Evolutionary conservation across 2,113 vertebrate species (phyloP).

Genomic region (Hippocampus mohnikei): DNA sequence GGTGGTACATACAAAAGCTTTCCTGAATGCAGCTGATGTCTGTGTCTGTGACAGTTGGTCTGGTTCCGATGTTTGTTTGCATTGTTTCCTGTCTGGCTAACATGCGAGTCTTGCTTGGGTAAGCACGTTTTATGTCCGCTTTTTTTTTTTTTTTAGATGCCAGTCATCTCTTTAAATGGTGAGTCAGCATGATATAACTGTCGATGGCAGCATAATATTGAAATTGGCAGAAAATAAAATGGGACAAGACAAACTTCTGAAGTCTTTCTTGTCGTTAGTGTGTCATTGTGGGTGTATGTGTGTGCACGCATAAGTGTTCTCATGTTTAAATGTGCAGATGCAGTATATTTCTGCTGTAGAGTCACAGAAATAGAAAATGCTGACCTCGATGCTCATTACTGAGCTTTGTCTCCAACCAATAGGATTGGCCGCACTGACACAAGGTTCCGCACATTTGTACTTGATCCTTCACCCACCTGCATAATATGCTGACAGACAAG

Average conservation of each 20-base stretch:
- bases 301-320: not conserved
- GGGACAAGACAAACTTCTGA: conserved; percentile 37
- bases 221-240: conserved; percentile 41
- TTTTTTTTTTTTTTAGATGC: conserved; percentile 35
- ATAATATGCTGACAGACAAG: conserved; percentile 52
- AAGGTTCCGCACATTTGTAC: conserved; percentile 32
- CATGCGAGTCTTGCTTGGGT: conserved; percentile 23
- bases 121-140: conserved; percentile 38
- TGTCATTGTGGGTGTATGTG: not conserved
- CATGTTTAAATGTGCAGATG: not conserved
- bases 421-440: conserved; percentile 35
- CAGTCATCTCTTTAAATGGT: conserved; percentile 30
- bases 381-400: conserved; percentile 54
- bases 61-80: conserved; percentile 4
- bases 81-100: conserved; percentile 31
- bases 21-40: conserved; percentile 8
- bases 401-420: conserved; percentile 42
- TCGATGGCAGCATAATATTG: conserved; percentile 39
- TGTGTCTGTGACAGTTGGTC: not conserved
- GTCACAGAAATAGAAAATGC: conserved; percentile 53
- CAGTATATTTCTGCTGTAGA: conserved; percentile 28
- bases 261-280: conserved; percentile 37
- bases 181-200: conserved; percentile 26
- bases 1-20: not conserved
- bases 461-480: conserved; percentile 35